A percentile compares a stretch with the other conserved stretches of the same genome.
phyloP scores from a whole-genome alignment of 1,140 invertebrate species.

The Danaus melanippus region DNA sequence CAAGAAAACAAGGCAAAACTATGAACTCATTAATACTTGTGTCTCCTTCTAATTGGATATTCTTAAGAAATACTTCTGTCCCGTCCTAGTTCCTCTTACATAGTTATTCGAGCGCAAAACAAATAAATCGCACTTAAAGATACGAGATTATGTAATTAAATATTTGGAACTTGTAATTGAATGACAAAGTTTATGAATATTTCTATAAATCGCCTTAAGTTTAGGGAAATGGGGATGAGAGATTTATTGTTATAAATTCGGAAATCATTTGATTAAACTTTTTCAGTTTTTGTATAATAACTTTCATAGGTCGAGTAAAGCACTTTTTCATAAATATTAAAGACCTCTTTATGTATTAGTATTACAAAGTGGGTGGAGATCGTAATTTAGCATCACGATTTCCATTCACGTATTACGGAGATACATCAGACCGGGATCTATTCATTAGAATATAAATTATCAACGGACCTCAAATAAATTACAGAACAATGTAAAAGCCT shows the following conservation, averaged over 20 bases:
- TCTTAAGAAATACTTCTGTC: slow-evolving; percentile 23
- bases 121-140: slow-evolving; percentile 37
- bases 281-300: no score
- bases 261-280: no score
- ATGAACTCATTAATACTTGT: slow-evolving; percentile 24
- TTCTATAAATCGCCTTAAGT: no score
- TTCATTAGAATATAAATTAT: slow-evolving; percentile 10
- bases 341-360: no score
- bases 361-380: no score
- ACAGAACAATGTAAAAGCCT: slow-evolving; percentile 14
- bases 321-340: no score
- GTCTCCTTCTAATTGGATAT: slow-evolving; percentile 28
- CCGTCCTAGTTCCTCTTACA: slow-evolving; percentile 24
- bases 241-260: no score
- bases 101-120: slow-evolving; percentile 28
- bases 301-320: no score
- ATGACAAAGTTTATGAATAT: background rate
- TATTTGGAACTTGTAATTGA: slow-evolving; percentile 6
- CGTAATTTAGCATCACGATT: no score
- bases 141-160: slow-evolving; percentile 16
- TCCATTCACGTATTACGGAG: no score
- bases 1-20: slow-evolving; percentile 14
- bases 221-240: no score
- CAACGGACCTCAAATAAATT: slow-evolving; percentile 20
- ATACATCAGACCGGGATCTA: no score